phyloP scores from a whole-genome alignment of 2,888 invertebrate species.

The Timandra comae region DNA sequence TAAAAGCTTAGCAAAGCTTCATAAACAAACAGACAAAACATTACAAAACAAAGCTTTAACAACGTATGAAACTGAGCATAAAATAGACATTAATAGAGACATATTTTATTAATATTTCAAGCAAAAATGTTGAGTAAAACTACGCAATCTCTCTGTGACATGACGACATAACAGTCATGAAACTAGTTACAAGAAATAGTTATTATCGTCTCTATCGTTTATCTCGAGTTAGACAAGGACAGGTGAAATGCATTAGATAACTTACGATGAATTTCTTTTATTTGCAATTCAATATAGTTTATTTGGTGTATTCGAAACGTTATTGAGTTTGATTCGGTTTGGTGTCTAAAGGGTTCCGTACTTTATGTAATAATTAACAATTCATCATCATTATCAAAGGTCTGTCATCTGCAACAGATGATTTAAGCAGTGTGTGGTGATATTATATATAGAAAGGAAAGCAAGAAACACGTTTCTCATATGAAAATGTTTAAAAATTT shows the following conservation, averaged over 20 bases:
- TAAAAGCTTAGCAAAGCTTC: no score
- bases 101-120: slow-evolving; percentile 21
- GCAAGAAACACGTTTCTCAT: no score
- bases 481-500: no score
- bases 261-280: slow-evolving; percentile 10
- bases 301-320: background rate
- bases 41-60: slow-evolving; percentile 3
- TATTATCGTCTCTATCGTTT: slow-evolving; percentile 23
- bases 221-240: slow-evolving; percentile 18
- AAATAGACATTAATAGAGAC: slow-evolving; percentile 22
- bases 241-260: slow-evolving; percentile 21
- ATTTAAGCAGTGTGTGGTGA: no score
- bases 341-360: no score
- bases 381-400: no score
- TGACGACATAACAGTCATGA: slow-evolving; percentile 36
- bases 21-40: background rate
- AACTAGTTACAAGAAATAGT: slow-evolving; percentile 30
- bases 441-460: no score
- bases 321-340: no score
- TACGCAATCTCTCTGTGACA: slow-evolving; percentile 33
- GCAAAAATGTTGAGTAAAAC: slow-evolving; percentile 25
- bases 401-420: no score
- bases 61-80: slow-evolving; percentile 12
- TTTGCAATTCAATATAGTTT: slow-evolving; percentile 6
- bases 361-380: no score